Evolutionary conservation across 2,797 vertebrate species (phyloP).

Genomic region (Nasua narica): DNA sequence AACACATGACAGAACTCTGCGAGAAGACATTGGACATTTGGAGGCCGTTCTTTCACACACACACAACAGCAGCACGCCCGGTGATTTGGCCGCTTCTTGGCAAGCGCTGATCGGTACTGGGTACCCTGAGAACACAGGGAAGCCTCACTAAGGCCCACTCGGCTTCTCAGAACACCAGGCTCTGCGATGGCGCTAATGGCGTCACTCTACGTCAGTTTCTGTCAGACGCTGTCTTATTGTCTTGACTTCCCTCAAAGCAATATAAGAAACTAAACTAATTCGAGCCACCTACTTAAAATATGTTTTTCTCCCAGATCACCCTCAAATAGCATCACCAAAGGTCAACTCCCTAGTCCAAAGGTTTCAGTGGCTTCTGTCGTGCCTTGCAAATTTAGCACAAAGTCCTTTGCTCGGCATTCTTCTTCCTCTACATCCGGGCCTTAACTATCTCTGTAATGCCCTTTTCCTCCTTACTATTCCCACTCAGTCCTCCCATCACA

Average conservation of each 20-base stretch:
- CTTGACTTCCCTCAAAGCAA: background rate
- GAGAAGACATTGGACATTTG: background rate
- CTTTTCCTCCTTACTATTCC: background rate
- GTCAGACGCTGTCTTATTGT: background rate
- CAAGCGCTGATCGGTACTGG: fast-evolving
- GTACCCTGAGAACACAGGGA: background rate
- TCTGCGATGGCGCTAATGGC: background rate
- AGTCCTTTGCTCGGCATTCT: background rate
- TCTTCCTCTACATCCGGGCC: background rate
- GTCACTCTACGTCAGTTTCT: background rate
- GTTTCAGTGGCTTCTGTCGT: background rate
- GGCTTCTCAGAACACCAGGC: background rate
- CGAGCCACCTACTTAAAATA: background rate
- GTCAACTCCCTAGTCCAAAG: background rate
- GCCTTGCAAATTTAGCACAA: background rate
- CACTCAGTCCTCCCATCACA: background rate
- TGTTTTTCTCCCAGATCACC: background rate
- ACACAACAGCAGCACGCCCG: background rate
- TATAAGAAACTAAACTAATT: background rate
- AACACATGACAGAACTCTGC: background rate
- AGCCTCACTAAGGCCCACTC: background rate
- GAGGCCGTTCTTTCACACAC: background rate
- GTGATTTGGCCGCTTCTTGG: background rate
- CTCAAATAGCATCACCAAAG: background rate
- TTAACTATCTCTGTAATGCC: background rate